Evolutionary conservation across 2,888 invertebrate genomes (phyloP).

Genomic region (Drosophila tanythrix): DNA sequence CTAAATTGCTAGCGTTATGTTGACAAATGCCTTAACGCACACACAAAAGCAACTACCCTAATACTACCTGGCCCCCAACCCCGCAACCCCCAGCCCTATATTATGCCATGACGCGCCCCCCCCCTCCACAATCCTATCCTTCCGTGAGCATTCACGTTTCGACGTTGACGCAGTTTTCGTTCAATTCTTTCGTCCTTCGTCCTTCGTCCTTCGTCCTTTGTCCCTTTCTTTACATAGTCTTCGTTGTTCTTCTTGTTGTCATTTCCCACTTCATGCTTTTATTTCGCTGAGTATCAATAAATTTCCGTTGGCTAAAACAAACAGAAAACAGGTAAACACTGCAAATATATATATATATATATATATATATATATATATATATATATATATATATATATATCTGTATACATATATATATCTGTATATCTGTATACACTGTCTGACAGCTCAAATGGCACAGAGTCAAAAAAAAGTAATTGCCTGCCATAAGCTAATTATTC

Average conservation of each 20-base stretch:
- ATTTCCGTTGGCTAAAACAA: slow-evolving; percentile 64
- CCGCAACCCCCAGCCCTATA: background rate
- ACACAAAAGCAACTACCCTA: slow-evolving; percentile 29
- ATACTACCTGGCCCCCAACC: background rate
- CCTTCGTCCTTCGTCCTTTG: background rate
- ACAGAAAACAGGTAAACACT: slow-evolving; percentile 42
- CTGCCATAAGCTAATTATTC: too few species aligned
- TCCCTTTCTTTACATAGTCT: background rate
- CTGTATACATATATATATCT: slow-evolving; percentile 4
- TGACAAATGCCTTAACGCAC: slow-evolving; percentile 67
- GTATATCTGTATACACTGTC: background rate
- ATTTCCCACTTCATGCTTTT: slow-evolving; percentile 57
- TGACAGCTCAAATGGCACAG: too few species aligned
- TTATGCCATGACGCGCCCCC: background rate
- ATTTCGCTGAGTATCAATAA: slow-evolving; percentile 71
- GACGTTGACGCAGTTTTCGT: slow-evolving; percentile 38
- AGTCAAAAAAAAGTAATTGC: too few species aligned
- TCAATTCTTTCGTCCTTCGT: slow-evolving; percentile 11
- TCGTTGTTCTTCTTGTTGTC: slow-evolving; percentile 23
- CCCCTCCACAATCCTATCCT: background rate
- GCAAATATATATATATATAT: slow-evolving; percentile 2
- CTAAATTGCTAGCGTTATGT: slow-evolving; percentile 64
- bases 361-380: slow-evolving; percentile 19
- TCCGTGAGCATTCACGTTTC: background rate
- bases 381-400: background rate